Percentiles rank a stretch among this genome's conserved stretches.
Evolutionary conservation across 2,888 invertebrate species (phyloP).

Genomic region (Ligdia adustata): DNA sequence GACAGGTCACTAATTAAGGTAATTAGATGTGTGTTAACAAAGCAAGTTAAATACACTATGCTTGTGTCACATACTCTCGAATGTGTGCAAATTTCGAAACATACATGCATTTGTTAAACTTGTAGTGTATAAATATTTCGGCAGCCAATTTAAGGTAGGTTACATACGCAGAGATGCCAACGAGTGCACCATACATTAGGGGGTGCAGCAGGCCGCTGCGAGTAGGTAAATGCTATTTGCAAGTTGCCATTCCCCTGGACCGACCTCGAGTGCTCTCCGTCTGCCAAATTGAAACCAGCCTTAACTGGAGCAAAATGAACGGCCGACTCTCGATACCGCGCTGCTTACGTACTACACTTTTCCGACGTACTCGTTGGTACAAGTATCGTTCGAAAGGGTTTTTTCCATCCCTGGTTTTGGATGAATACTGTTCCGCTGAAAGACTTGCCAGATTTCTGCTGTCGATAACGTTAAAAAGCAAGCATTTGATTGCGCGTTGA

Average conservation of each 20-base stretch:
- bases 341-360: slow-evolving; percentile 44
- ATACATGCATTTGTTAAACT: slow-evolving; percentile 25
- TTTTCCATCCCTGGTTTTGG: slow-evolving; percentile 42
- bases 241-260: slow-evolving; percentile 63
- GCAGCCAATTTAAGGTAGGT: slow-evolving; percentile 40
- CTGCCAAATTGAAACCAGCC: slow-evolving; percentile 73
- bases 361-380: slow-evolving; percentile 22
- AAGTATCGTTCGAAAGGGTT: slow-evolving; percentile 41
- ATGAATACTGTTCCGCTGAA: slow-evolving; percentile 39
- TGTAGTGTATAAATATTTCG: slow-evolving; percentile 23
- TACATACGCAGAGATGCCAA: slow-evolving; percentile 42
- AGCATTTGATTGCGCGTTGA: slow-evolving; percentile 57
- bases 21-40: slow-evolving; percentile 73
- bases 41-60: slow-evolving; percentile 53
- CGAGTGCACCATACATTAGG: slow-evolving; percentile 60
- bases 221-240: slow-evolving; percentile 73
- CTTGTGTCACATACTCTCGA: slow-evolving; percentile 38
- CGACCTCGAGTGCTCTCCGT: slow-evolving; percentile 58
- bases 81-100: slow-evolving; percentile 39
- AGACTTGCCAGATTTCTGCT: slow-evolving; percentile 52
- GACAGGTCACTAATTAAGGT: slow-evolving; percentile 73
- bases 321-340: slow-evolving; percentile 52
- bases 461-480: slow-evolving; percentile 47
- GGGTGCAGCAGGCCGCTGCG: slow-evolving; percentile 53
- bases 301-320: slow-evolving; percentile 66